Evolutionary conservation across 2,888 invertebrate genomes (phyloP).

Genomic region (Lycia hirtaria): DNA sequence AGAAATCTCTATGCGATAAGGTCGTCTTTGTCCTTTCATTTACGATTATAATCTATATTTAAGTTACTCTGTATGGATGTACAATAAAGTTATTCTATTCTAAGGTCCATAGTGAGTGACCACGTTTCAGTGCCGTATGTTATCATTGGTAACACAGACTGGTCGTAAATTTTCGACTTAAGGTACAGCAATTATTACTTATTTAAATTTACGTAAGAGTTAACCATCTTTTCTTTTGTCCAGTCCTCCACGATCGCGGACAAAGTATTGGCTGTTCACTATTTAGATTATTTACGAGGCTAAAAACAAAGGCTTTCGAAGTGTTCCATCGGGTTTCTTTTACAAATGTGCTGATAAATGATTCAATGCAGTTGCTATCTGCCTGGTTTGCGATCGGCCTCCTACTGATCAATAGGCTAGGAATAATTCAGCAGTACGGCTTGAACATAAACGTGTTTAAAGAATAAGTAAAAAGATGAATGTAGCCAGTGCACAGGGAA

Average conservation of each 20-base stretch:
- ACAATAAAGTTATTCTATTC: too few species aligned
- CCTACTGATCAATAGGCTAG: slow-evolving; percentile 31
- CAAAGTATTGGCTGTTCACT: slow-evolving; percentile 10
- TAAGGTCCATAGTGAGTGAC: too few species aligned
- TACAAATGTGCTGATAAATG: slow-evolving; percentile 48
- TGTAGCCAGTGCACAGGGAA: neutral
- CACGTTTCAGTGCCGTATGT: too few species aligned
- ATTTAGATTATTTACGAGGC: slow-evolving; percentile 30
- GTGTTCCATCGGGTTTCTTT: slow-evolving; percentile 31
- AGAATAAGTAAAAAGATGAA: slow-evolving; percentile 18
- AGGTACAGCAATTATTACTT: too few species aligned
- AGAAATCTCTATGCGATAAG: too few species aligned
- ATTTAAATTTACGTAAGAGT: neutral
- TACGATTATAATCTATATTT: too few species aligned
- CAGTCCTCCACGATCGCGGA: slow-evolving; percentile 2
- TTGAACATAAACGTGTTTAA: slow-evolving; percentile 30
- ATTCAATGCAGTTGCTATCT: slow-evolving; percentile 45
- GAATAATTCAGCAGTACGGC: slow-evolving; percentile 36
- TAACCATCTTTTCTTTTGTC: neutral
- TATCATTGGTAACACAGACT: too few species aligned
- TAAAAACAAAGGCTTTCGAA: slow-evolving; percentile 20
- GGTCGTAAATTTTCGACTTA: too few species aligned
- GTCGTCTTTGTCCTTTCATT: too few species aligned
- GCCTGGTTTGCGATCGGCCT: slow-evolving; percentile 21
- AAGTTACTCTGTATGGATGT: too few species aligned